Percentiles rank a stretch among this genome's conserved stretches.
Conservation (phyloP, 2,113 vertebrate genomes). For the Mesembrinibis cayennensis region DNA sequence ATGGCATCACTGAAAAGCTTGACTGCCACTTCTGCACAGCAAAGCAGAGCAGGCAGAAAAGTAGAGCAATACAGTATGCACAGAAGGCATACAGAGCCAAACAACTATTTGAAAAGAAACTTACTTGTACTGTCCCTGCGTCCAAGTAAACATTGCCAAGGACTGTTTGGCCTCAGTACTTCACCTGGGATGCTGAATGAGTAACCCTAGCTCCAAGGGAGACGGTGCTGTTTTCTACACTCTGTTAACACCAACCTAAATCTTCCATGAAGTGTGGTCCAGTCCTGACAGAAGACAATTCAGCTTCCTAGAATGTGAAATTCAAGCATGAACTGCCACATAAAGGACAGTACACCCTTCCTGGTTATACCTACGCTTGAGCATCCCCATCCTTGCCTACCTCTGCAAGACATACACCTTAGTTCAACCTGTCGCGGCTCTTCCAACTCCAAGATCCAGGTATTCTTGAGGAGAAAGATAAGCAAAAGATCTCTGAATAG, state of each 20-base stretch:
- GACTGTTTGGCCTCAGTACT: background rate
- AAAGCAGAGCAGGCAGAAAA: background rate
- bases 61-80: background rate
- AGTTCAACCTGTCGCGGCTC: background rate
- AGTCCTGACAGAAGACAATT: background rate
- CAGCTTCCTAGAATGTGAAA: background rate
- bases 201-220: background rate
- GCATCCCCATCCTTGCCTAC: background rate
- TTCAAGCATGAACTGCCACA: background rate
- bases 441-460: background rate
- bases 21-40: background rate
- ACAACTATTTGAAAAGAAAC: background rate
- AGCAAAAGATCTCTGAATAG: background rate
- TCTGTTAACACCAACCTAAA: background rate
- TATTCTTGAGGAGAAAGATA: background rate
- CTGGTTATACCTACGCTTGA: background rate
- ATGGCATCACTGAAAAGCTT: background rate
- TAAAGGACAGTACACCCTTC: background rate
- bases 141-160: background rate
- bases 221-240: background rate
- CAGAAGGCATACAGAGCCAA: background rate
- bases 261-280: background rate
- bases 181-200: background rate
- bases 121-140: background rate
- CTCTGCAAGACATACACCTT: background rate